These are phyloP conservation scores for Perdita meconis DNA, from an alignment of 2,888 invertebrate species.

Conservation along the genomic window DNA sequence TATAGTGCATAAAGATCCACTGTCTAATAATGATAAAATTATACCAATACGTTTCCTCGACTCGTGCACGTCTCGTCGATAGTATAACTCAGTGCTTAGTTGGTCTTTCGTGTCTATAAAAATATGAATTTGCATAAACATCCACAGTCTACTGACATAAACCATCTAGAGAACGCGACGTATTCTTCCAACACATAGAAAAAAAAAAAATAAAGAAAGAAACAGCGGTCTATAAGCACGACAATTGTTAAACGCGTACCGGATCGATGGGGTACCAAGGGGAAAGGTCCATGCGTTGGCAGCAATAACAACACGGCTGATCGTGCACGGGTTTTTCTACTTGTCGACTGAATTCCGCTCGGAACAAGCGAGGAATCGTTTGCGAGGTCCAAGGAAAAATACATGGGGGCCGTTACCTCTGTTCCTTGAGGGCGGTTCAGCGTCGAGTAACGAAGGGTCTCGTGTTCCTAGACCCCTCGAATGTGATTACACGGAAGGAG, in stretches of 20 bases:
- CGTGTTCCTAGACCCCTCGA: conserved; percentile 61
- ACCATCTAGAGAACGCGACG: no score
- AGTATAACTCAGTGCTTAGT: no score
- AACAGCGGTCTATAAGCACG: neutral
- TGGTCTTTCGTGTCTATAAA: no score
- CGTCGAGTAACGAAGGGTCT: conserved; percentile 61
- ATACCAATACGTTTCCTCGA: no score
- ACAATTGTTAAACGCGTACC: neutral
- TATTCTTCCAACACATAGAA: neutral
- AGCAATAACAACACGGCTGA: conserved; percentile 31
- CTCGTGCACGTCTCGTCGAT: no score
- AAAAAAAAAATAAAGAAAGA: neutral
- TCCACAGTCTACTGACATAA: no score
- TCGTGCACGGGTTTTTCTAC: conserved; percentile 43
- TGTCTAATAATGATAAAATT: no score
- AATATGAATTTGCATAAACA: no score
- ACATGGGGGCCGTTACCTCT: conserved; percentile 52
- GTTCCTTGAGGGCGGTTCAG: conserved; percentile 52
- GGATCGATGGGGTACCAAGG: neutral
- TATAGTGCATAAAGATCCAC: no score
- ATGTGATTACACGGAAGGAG: conserved; percentile 66
- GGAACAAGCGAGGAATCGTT: conserved; percentile 35
- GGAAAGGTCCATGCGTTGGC: neutral
- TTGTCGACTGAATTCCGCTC: conserved; percentile 36
- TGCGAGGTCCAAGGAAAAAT: conserved; percentile 23